Conservation (phyloP, 1,140 invertebrate genomes). For the Temnothorax curvispinosus region DNA sequence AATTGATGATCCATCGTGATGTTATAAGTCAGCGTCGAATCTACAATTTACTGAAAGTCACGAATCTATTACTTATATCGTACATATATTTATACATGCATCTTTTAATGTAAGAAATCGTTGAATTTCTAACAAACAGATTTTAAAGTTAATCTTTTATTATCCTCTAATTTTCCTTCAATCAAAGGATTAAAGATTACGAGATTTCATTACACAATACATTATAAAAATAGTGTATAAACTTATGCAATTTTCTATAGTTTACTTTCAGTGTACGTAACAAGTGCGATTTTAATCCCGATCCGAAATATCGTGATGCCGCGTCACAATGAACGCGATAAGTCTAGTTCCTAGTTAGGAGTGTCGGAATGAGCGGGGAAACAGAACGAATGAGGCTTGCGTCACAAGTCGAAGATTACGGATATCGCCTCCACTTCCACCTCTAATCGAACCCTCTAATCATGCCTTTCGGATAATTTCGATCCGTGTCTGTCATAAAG, state of each 20-base stretch:
- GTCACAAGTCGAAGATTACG: constrained; percentile 11
- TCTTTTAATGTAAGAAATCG: background rate
- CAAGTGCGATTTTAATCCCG: background rate
- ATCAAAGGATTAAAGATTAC: background rate
- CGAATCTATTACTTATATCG: background rate
- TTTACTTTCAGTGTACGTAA: background rate
- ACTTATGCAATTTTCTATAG: background rate
- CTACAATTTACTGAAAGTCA: background rate
- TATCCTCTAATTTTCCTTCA: background rate
- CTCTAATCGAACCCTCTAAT: background rate
- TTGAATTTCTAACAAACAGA: too few relatives aligned
- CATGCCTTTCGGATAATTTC: constrained; percentile 48
- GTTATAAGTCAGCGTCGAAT: background rate
- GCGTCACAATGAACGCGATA: background rate
- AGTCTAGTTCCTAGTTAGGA: constrained; percentile 20
- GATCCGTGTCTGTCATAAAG: background rate
- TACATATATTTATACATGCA: background rate
- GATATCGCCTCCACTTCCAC: background rate
- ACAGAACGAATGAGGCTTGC: constrained; percentile 4
- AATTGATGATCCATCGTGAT: background rate
- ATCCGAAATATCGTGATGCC: background rate
- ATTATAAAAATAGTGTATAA: background rate
- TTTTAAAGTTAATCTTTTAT: too few relatives aligned
- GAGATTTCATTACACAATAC: background rate
- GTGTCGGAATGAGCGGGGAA: constrained; percentile 1